Evolutionary conservation across 2,888 invertebrate genomes (phyloP).

Genomic region (Ophion obscuratus): DNA sequence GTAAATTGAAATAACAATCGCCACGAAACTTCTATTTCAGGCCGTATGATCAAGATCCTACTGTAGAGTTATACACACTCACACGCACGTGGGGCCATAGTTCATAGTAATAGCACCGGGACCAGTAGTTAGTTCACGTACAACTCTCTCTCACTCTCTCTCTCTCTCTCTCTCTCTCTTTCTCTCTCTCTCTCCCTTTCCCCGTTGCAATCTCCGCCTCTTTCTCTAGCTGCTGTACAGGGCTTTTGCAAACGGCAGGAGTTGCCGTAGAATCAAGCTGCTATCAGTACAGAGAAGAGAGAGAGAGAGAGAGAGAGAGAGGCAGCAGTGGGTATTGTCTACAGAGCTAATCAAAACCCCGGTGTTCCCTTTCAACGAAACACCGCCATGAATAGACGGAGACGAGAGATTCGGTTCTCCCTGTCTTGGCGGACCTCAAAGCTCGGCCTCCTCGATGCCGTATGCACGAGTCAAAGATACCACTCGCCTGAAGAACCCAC

Average conservation of each 20-base stretch:
- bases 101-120: not conserved
- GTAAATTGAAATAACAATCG: too few species aligned
- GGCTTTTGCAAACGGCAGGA: slow-evolving; percentile 44
- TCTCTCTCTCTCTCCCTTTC: not conserved
- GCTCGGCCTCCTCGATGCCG: not conserved
- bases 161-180: slow-evolving; percentile 4
- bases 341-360: slow-evolving; percentile 84
- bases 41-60: not conserved
- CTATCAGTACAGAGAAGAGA: slow-evolving; percentile 65
- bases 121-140: slow-evolving; percentile 2
- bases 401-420: slow-evolving; percentile 32
- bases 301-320: slow-evolving; percentile 67
- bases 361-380: slow-evolving; percentile 81
- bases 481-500: not conserved
- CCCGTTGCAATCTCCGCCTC: too few species aligned
- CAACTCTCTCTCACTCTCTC: slow-evolving; percentile 7
- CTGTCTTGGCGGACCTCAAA: slow-evolving; percentile 7
- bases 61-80: not conserved
- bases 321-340: slow-evolving; percentile 82
- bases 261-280: slow-evolving; percentile 65
- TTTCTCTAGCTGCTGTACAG: not conserved
- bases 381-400: slow-evolving; percentile 69
- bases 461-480: not conserved
- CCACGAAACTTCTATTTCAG: too few species aligned
- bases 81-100: not conserved